Conservation (phyloP, 2,888 invertebrate species). For the Limnephilus auricula region DNA sequence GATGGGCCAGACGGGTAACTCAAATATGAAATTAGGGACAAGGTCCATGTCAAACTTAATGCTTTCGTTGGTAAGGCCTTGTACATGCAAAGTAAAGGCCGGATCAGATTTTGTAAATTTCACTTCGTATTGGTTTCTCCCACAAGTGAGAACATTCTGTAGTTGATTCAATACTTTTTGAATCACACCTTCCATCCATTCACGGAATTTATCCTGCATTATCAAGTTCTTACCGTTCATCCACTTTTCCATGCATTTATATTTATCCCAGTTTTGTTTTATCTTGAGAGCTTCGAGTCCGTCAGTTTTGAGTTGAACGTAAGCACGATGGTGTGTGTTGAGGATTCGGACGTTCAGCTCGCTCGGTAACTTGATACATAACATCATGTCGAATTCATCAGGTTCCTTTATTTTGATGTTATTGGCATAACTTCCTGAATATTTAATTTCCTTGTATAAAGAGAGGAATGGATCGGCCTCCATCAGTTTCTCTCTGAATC, state of each 20-base stretch:
- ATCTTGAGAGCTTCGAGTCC: slow-evolving; percentile 28
- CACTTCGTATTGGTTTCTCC: slow-evolving; percentile 10
- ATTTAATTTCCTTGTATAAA: slow-evolving; percentile 27
- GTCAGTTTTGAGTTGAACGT: slow-evolving; percentile 42
- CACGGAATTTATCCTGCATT: slow-evolving; percentile 38
- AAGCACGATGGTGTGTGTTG: background rate
- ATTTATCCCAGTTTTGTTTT: slow-evolving; percentile 43
- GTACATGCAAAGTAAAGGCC: slow-evolving; percentile 47
- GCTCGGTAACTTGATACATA: slow-evolving; percentile 19
- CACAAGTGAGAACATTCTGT: background rate
- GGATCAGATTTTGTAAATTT: slow-evolving; percentile 38
- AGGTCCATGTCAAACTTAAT: slow-evolving; percentile 49
- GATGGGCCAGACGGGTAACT: slow-evolving; percentile 38
- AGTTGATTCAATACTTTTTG: slow-evolving; percentile 32
- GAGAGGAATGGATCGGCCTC: background rate
- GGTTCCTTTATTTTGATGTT: slow-evolving; percentile 11
- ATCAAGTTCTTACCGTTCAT: slow-evolving; percentile 35
- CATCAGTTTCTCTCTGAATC: slow-evolving; percentile 27
- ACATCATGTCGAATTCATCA: slow-evolving; percentile 46
- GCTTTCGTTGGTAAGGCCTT: background rate
- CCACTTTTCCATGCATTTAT: slow-evolving; percentile 49
- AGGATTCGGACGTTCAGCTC: background rate
- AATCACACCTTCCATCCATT: slow-evolving; percentile 50
- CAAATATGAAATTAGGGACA: slow-evolving; percentile 42
- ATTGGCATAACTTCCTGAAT: slow-evolving; percentile 28